These are phyloP conservation scores for Himalopsyche kuldschensis DNA, from an alignment of 2,888 invertebrate genomes.

Conservation along the genomic window DNA sequence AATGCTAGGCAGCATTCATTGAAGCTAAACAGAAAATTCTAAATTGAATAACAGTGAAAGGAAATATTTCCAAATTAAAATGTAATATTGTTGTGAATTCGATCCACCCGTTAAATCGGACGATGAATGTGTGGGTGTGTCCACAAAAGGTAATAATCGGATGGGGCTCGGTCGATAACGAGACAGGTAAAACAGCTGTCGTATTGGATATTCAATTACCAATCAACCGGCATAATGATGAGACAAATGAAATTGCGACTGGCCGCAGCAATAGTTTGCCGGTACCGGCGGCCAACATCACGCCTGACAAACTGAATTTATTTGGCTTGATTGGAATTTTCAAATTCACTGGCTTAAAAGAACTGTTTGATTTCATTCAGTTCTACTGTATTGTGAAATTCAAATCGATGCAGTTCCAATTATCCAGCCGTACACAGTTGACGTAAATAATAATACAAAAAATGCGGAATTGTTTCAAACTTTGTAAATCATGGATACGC, in stretches of 20 bases:
- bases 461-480: background rate
- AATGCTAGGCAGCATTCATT: too few species aligned
- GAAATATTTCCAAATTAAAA: too few species aligned
- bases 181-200: slow-evolving; percentile 8
- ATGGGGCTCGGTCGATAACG: background rate
- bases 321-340: background rate
- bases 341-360: background rate
- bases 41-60: too few species aligned
- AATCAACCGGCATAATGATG: slow-evolving; percentile 23
- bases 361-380: background rate
- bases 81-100: background rate
- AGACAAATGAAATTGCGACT: slow-evolving; percentile 16
- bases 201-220: slow-evolving; percentile 29
- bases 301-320: background rate
- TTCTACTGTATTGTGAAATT: background rate
- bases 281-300: background rate
- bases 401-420: background rate
- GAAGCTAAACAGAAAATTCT: too few species aligned
- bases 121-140: background rate
- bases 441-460: background rate
- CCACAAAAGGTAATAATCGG: background rate
- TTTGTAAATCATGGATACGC: background rate
- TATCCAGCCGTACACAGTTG: background rate
- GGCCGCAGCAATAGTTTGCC: background rate
- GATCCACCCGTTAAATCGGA: background rate